These are phyloP conservation scores for Autographa gamma DNA, from an alignment of 2,888 invertebrate genomes.

Conservation along the genomic window DNA sequence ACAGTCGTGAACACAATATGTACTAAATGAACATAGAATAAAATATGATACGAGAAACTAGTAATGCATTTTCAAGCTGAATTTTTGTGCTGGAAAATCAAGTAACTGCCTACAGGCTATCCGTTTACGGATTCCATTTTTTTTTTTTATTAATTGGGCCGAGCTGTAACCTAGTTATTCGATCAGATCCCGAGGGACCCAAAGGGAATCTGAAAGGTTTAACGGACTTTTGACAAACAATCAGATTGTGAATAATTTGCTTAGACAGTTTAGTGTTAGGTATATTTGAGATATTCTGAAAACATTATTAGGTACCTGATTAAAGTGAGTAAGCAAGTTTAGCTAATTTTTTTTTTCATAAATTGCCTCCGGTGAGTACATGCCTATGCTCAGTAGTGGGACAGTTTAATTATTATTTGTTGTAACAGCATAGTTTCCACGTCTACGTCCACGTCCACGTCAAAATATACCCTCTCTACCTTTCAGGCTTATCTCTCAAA, in stretches of 20 bases:
- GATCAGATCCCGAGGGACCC: neutral
- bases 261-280: neutral
- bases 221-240: neutral
- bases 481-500: neutral
- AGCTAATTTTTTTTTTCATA: no score
- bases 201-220: slow-evolving; percentile 1
- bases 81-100: neutral
- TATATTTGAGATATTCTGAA: neutral
- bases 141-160: slow-evolving; percentile 6
- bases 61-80: neutral
- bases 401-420: no score
- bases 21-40: neutral
- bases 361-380: no score
- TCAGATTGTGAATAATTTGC: neutral
- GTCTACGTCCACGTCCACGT: no score
- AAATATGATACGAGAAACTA: neutral
- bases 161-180: slow-evolving; percentile 6
- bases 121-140: neutral
- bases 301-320: no score
- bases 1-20: no score
- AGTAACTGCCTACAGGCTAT: neutral
- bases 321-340: no score
- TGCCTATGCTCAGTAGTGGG: no score
- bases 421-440: no score
- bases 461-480: neutral